A percentile compares a stretch with the other conserved stretches of the same genome.
These are phyloP conservation scores for Thermophis baileyi DNA, from an alignment of 2,113 vertebrate species.

Conservation along the genomic window DNA sequence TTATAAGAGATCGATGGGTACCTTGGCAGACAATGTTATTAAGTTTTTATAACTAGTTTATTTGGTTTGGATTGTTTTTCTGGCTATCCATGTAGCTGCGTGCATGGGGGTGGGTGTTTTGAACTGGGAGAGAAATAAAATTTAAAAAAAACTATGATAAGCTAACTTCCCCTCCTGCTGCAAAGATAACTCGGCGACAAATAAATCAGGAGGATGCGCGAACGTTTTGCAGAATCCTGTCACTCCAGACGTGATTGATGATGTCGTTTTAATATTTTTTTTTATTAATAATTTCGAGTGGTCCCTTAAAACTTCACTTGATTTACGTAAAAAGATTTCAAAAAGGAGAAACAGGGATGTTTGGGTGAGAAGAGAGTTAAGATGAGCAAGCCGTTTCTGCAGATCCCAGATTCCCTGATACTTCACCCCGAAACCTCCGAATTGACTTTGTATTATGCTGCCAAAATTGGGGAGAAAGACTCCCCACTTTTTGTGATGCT, in stretches of 20 bases:
- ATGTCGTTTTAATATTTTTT: background rate
- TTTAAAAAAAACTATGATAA: background rate
- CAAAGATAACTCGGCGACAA: background rate
- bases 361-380: background rate
- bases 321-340: constrained; percentile 21
- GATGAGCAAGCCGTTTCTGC: background rate
- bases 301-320: background rate
- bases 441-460: background rate
- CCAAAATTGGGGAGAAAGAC: no score
- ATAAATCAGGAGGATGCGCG: background rate
- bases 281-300: background rate
- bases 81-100: background rate
- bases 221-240: no score
- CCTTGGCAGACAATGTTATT: background rate
- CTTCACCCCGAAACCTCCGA: background rate
- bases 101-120: background rate
- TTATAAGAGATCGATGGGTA: background rate
- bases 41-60: background rate
- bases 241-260: background rate
- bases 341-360: background rate
- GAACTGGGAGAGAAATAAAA: background rate
- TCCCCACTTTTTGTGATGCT: background rate
- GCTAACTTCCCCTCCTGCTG: background rate
- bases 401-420: background rate
- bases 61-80: background rate